Evolutionary conservation across 1,140 invertebrate genomes (phyloP), one percentile per base, ranked within the genome.

Genomic region (Mesaphorura yosii): DNA sequence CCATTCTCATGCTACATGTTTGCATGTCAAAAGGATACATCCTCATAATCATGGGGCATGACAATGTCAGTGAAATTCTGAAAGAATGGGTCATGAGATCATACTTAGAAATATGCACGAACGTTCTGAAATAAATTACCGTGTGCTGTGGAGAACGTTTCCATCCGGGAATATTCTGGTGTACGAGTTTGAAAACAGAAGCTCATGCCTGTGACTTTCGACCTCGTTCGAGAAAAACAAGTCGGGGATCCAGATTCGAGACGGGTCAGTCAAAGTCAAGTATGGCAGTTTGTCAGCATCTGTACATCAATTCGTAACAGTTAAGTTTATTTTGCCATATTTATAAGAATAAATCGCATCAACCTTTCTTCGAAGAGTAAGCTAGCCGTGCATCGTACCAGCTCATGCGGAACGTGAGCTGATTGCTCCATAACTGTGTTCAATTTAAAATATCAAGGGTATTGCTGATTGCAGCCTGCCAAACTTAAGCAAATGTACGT

Each of bases 381-480:
- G 29, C 17, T 12, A 53, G 47, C 1, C 58, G 19, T 22, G 27
- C n/a, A 37, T 60, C 58, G 1, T 34, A 5, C 58, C 58, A 60
- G 31, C 56, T 34, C 26, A 51, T 52, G 5, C 58, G 49, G 22
- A 60, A 50, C n/a, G 58, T 60, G 12, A 60, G 31, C 44, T 56
- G 53, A 14, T 91, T 88, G 64, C 87, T 91, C 76, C 91, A 93
- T 80, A 92, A 88, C 88, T 91, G n/a, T n/a, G n/a, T n/a, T n/a
- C n/a, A n/a, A n/a, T n/a, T n/a, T n/a, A n/a, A n/a, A n/a, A n/a
- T n/a, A n/a, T n/a, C n/a, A n/a, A n/a, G n/a, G n/a, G n/a, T n/a
- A n/a, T n/a, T n/a, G n/a, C n/a, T n/a, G n/a, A n/a, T n/a, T n/a
- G n/a, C n/a, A n/a, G n/a, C n/a, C n/a, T n/a, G n/a, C n/a, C n/a